Evolutionary conservation across 2,113 vertebrate genomes (phyloP).

Genomic region (Heloderma charlesbogerti): DNA sequence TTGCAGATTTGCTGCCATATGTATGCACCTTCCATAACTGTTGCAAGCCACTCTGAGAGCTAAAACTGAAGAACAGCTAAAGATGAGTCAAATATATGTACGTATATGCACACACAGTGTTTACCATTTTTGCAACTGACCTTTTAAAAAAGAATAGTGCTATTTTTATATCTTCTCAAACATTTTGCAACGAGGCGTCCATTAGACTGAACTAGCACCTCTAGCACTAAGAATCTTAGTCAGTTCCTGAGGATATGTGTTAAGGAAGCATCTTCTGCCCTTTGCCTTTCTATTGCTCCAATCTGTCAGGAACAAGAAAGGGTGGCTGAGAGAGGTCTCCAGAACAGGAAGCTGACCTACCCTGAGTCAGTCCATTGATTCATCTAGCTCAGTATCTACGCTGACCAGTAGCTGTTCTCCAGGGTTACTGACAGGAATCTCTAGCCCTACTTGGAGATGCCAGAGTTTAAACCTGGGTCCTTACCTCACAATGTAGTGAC

Average conservation of each 20-base stretch:
- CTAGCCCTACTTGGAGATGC: neutral
- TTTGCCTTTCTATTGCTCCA: neutral
- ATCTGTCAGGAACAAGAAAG: neutral
- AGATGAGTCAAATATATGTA: too few relatives aligned
- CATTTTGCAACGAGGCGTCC: neutral
- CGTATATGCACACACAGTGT: neutral
- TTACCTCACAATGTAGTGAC: too few relatives aligned
- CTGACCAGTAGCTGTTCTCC: too few relatives aligned
- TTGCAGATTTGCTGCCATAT: too few relatives aligned
- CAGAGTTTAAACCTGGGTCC: neutral
- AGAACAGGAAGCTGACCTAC: neutral
- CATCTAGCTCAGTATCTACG: too few relatives aligned
- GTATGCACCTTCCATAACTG: too few relatives aligned
- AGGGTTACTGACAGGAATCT: neutral
- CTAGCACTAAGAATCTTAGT: neutral
- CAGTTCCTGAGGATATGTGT: neutral
- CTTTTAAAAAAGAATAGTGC: neutral
- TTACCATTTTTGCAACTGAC: neutral
- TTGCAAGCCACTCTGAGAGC: neutral
- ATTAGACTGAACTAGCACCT: neutral
- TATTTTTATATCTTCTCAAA: slow-evolving; percentile 6
- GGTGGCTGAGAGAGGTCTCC: neutral
- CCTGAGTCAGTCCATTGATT: too few relatives aligned
- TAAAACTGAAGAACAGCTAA: neutral
- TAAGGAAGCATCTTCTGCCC: neutral